These are phyloP conservation scores for Neodon shergylaensis DNA, from an alignment of 2,113 vertebrate species.

Conservation along the genomic window DNA sequence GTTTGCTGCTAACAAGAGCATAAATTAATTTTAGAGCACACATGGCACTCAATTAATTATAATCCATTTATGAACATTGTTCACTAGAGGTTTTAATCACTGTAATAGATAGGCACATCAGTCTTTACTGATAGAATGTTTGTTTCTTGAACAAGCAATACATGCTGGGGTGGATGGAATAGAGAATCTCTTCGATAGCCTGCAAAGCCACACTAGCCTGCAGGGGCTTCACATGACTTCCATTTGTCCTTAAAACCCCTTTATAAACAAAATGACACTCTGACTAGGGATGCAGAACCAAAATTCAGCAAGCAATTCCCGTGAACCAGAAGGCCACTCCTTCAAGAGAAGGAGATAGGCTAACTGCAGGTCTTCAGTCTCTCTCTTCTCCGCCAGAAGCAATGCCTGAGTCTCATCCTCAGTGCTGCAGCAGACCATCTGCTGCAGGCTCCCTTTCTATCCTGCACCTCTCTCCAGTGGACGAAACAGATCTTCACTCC, in stretches of 20 bases:
- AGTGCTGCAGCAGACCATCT: not conserved
- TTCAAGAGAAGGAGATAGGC: not conserved
- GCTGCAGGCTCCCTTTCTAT: not conserved
- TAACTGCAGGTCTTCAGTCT: not conserved
- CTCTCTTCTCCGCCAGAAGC: not conserved
- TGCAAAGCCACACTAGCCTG: not conserved
- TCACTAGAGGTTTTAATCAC: constrained; percentile 70
- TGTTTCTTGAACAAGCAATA: constrained; percentile 70
- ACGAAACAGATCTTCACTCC: not conserved
- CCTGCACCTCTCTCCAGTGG: too few relatives aligned
- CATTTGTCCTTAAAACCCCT: not conserved
- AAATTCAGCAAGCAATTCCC: not conserved
- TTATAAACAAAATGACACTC: not conserved
- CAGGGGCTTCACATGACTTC: not conserved
- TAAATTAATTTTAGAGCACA: constrained; percentile 72
- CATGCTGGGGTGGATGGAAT: constrained; percentile 47
- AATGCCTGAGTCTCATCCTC: not conserved
- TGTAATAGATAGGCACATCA: constrained; percentile 60
- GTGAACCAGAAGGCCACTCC: not conserved
- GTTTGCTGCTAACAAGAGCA: constrained; percentile 73
- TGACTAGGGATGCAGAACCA: not conserved
- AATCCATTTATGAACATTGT: constrained; percentile 74
- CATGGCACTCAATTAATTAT: constrained; percentile 62
- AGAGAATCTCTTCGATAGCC: constrained; percentile 26
- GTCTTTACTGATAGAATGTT: constrained; percentile 65